Base-by-base conservation (phyloP, 2,888 invertebrate genomes). In the Phorcus lineatus region DNA sequence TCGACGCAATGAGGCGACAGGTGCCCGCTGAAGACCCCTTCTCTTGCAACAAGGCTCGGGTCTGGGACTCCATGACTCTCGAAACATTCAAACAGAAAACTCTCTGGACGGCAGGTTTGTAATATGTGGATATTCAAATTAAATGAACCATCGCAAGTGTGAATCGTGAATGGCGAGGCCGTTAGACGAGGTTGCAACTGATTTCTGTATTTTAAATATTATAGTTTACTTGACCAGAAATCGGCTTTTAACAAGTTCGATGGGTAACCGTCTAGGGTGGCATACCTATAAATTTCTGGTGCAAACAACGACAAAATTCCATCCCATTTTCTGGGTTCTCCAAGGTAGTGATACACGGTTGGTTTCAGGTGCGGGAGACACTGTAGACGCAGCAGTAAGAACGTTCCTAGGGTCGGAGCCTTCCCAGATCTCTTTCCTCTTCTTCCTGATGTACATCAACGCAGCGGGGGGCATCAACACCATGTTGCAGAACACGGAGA, bases 341-440 rank as follows among this genome's bases (percentile, higher is more conserved):
- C n/a, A n/a, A n/a, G n/a, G n/a, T n/a, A n/a, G n/a, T n/a, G n/a
- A n/a, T n/a, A n/a, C 36, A 36, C 4, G 36, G 4, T 36, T 2
- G 2, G 36, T 7, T 36, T 2, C 36, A 36, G 36, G 36, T 36
- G 36, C 36, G 36, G 36, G 82, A 67, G 91, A 92, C 55, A 80
- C 89, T 0, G 82, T 91, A 28, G 85, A 86, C 17, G 86, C 91
- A 9, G 89, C 90, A 13, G 80, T 83, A 13, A 81, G 92, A 67
- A 89, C 88, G 22, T 88, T 93, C 76, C 89, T 92, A 82, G 93
- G 93, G 17, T 85, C 84, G 24, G 92, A 92, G 76, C 66, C 88
- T 0, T 86, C 86, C 9, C 92, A 93, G 85, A 84, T 93, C 40
- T 93, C 92, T n/a, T 82, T 91, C 7, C 84, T 93, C 40, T 93